A percentile compares a stretch with the other conserved stretches of the same genome.
These are phyloP conservation scores for Macropus fuliginosus DNA, from an alignment of 2,797 vertebrate genomes.

Conservation along the genomic window DNA sequence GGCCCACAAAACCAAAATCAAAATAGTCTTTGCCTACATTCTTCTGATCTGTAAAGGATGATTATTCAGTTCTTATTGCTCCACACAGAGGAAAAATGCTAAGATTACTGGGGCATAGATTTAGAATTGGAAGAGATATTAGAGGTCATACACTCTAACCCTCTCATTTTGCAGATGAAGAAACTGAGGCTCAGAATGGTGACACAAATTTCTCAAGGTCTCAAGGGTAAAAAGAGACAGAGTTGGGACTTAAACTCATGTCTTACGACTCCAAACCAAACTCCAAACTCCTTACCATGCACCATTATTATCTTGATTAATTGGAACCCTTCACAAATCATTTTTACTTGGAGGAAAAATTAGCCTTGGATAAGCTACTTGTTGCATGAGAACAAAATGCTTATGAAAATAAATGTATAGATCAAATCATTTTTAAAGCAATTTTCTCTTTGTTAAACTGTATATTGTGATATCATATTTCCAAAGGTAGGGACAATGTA, in stretches of 20 bases:
- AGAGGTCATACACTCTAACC: too few relatives aligned
- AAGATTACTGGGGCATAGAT: not conserved
- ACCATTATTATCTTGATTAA: not conserved
- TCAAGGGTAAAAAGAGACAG: not conserved
- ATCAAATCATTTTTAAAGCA: constrained; percentile 42
- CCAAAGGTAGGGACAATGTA: not conserved
- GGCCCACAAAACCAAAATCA: not conserved
- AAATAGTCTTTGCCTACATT: not conserved
- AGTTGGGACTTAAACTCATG: not conserved
- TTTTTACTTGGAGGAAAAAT: constrained; percentile 18
- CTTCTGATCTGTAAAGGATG: not conserved
- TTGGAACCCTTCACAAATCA: not conserved
- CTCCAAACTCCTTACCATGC: not conserved
- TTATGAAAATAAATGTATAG: constrained; percentile 45
- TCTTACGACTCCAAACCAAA: not conserved
- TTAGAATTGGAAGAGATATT: too few relatives aligned
- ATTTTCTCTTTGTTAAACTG: constrained; percentile 1
- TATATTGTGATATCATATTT: not conserved
- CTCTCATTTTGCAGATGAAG: not conserved
- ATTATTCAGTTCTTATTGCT: not conserved
- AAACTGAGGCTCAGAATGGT: not conserved
- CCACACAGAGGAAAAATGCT: not conserved
- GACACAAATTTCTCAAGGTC: not conserved
- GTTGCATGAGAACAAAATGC: constrained; percentile 24
- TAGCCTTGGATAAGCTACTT: constrained; percentile 3